A percentile compares a stretch with the other conserved stretches of the same genome.
Evolutionary conservation across 2,113 vertebrate genomes (phyloP).

Genomic region (Hemibagrus wyckioides): DNA sequence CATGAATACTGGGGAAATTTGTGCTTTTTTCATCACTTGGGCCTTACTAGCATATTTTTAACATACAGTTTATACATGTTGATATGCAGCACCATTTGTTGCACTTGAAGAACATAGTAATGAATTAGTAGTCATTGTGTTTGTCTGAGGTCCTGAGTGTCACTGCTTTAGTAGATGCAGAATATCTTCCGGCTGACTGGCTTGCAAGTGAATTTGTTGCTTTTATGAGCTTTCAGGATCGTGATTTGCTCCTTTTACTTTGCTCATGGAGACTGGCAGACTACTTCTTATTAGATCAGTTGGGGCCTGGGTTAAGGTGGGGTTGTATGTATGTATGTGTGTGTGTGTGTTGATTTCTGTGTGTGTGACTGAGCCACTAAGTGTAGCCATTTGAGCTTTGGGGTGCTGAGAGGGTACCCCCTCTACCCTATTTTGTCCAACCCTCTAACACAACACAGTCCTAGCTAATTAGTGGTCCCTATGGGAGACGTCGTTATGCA

Average conservation of each 20-base stretch:
- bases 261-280: slow-evolving; percentile 59
- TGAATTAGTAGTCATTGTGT: not conserved
- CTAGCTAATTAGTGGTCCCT: slow-evolving; percentile 81
- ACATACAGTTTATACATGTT: not conserved
- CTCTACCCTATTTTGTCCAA: slow-evolving; percentile 68
- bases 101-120: not conserved
- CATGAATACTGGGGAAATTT: not conserved
- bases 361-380: slow-evolving; percentile 48
- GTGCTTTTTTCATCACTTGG: not conserved
- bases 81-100: not conserved
- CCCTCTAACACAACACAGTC: slow-evolving; percentile 78
- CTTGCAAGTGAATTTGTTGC: slow-evolving; percentile 61
- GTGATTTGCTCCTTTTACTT: slow-evolving; percentile 58
- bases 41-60: not conserved
- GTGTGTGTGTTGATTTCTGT: slow-evolving; percentile 23
- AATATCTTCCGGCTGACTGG: slow-evolving; percentile 50
- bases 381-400: slow-evolving; percentile 60
- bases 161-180: not conserved
- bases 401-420: slow-evolving; percentile 63
- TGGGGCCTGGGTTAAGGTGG: slow-evolving; percentile 53
- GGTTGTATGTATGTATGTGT: slow-evolving; percentile 40
- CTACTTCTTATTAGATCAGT: slow-evolving; percentile 70
- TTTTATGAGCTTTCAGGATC: slow-evolving; percentile 61
- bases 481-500: slow-evolving; percentile 79
- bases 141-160: not conserved